Evolutionary conservation across 2,797 vertebrate genomes (phyloP).

Genomic region (Novumbra hubbsi): DNA sequence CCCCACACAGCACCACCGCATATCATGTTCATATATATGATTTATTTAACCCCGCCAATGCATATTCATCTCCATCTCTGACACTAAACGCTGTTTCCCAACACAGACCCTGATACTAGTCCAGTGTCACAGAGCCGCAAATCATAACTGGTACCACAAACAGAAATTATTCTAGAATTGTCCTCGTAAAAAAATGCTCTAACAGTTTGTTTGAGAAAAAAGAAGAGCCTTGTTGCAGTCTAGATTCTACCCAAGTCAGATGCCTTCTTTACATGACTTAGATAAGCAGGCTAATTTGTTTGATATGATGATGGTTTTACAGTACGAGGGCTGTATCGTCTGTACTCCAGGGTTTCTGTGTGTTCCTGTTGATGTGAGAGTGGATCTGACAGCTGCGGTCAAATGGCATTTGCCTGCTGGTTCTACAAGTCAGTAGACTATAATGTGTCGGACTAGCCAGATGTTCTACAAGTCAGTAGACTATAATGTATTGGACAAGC

Average conservation of each 20-base stretch:
- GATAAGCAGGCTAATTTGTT: background rate
- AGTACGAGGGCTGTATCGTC: background rate
- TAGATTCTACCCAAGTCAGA: background rate
- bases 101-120: background rate
- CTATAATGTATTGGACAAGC: too few relatives aligned
- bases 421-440: too few relatives aligned
- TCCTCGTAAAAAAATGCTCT: background rate
- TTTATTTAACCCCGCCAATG: background rate
- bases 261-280: background rate
- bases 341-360: constrained; percentile 1
- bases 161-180: background rate
- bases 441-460: too few relatives aligned
- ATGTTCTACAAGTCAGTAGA: too few relatives aligned
- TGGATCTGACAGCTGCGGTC: background rate
- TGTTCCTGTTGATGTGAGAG: background rate
- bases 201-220: background rate
- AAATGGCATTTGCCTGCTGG: constrained; percentile 6
- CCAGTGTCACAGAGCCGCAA: background rate
- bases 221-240: background rate
- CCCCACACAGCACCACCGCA: constrained; percentile 12
- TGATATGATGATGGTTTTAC: background rate
- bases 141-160: background rate
- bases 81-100: background rate
- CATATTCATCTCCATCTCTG: background rate
- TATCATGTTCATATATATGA: constrained; percentile 11